Conservation (phyloP, 2,888 invertebrate genomes). For the Nomada fucata region DNA sequence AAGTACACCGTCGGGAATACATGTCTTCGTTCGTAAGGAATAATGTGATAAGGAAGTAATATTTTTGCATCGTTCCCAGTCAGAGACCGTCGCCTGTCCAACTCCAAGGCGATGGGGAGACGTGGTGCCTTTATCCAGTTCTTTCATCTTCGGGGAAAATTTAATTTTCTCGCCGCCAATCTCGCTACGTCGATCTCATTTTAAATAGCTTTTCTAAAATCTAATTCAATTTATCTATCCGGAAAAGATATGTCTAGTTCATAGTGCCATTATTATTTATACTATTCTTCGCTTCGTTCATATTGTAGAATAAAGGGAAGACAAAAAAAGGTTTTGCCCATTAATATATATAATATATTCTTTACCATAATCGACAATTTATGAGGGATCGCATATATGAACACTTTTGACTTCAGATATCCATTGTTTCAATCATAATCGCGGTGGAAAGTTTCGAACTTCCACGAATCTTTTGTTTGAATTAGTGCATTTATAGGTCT, state of each 20-base stretch:
- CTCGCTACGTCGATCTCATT: slow-evolving; percentile 26
- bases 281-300: too few species aligned
- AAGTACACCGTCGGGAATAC: slow-evolving; percentile 16
- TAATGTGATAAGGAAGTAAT: slow-evolving; percentile 49
- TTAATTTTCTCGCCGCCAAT: slow-evolving; percentile 39
- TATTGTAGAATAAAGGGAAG: too few species aligned
- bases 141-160: slow-evolving; percentile 54
- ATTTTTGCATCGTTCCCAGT: slow-evolving; percentile 42
- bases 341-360: too few species aligned
- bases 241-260: background rate
- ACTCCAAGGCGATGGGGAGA: slow-evolving; percentile 18
- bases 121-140: slow-evolving; percentile 27
- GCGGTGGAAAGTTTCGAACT: too few species aligned
- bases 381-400: too few species aligned
- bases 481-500: too few species aligned
- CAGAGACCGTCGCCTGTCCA: slow-evolving; percentile 13
- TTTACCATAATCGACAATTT: too few species aligned
- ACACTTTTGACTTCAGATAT: too few species aligned
- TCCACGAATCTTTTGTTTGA: too few species aligned
- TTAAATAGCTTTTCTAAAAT: slow-evolving; percentile 21
- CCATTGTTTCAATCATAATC: too few species aligned
- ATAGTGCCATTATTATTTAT: too few species aligned
- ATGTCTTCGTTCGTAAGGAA: slow-evolving; percentile 24
- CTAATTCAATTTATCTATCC: background rate
- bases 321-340: too few species aligned